phyloP scores from a whole-genome alignment of 2,113 vertebrate genomes.

The Ameiurus melas region DNA sequence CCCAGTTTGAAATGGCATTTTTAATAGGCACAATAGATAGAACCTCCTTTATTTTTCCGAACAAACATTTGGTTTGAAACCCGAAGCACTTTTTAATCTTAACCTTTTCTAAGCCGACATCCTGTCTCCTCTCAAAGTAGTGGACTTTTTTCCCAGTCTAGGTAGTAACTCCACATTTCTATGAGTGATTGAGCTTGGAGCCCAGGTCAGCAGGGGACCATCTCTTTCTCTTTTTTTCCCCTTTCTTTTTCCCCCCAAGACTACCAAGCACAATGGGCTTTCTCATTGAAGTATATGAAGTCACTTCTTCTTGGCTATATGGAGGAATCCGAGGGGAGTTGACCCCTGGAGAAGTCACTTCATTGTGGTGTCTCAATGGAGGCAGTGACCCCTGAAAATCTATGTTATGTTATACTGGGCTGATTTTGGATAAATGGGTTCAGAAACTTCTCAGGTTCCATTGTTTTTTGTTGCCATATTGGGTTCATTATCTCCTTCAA shows the following conservation, averaged over 20 bases:
- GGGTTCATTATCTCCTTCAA: slow-evolving; percentile 25
- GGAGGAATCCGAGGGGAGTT: slow-evolving; percentile 51
- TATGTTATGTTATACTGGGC: slow-evolving; percentile 49
- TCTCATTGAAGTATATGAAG: slow-evolving; percentile 56
- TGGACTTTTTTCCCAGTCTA: slow-evolving; percentile 15
- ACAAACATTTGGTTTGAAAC: slow-evolving; percentile 13
- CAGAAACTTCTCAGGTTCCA: slow-evolving; percentile 47
- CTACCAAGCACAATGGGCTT: slow-evolving; percentile 49
- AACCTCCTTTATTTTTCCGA: neutral
- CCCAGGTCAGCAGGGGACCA: slow-evolving; percentile 42
- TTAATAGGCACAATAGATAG: too few species aligned
- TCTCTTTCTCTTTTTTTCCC: slow-evolving; percentile 18
- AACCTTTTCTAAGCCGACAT: slow-evolving; percentile 2
- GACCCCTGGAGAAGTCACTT: slow-evolving; percentile 49
- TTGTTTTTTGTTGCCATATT: slow-evolving; percentile 45
- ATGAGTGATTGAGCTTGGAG: slow-evolving; percentile 40
- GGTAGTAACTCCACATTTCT: slow-evolving; percentile 27
- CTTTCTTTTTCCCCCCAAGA: slow-evolving; percentile 35
- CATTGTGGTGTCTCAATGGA: slow-evolving; percentile 50
- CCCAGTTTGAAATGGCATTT: neutral
- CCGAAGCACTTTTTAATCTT: neutral
- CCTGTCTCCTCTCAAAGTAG: slow-evolving; percentile 7
- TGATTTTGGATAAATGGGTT: slow-evolving; percentile 43
- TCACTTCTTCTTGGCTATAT: slow-evolving; percentile 52
- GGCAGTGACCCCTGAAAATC: slow-evolving; percentile 47